Conservation (phyloP, 2,888 invertebrate genomes). For the Melinaea marsaeus region DNA sequence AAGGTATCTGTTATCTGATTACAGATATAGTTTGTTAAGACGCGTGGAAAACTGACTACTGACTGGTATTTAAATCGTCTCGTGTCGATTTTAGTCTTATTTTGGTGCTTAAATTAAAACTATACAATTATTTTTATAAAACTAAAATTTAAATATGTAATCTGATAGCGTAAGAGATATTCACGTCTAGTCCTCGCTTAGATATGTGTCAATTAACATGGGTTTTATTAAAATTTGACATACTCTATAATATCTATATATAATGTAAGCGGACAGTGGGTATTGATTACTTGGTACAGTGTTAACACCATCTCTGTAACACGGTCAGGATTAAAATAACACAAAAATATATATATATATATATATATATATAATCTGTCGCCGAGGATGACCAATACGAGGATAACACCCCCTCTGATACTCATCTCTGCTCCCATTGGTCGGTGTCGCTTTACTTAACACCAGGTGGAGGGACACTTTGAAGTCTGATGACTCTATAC, state of each 20-base stretch:
- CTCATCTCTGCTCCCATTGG: background rate
- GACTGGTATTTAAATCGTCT: constrained; percentile 1
- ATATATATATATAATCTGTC: background rate
- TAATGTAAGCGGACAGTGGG: constrained; percentile 6
- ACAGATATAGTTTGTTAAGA: background rate
- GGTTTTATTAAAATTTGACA: background rate
- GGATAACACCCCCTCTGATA: constrained; percentile 3
- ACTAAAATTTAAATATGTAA: constrained; percentile 3
- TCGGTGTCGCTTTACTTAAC: background rate
- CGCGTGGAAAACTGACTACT: constrained; percentile 5
- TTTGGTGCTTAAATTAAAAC: constrained; percentile 5
- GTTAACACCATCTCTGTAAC: constrained; percentile 5
- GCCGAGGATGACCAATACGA: constrained; percentile 3
- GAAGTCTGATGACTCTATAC: constrained; percentile 1
- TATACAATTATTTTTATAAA: constrained; percentile 1
- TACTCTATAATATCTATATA: background rate
- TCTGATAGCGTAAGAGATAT: constrained; percentile 6
- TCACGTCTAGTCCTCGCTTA: constrained; percentile 6
- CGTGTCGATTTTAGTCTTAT: constrained; percentile 1
- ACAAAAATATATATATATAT: background rate
- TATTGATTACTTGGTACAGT: constrained; percentile 7
- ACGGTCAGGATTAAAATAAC: background rate
- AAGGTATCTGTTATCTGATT: background rate
- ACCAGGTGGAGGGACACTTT: background rate
- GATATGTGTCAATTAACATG: constrained; percentile 3